A percentile compares a stretch with the other conserved stretches of the same genome.
Evolutionary conservation across 1,140 invertebrate genomes (phyloP).

Genomic region (silkworm (Bombyx mori)): ASM3026992v2 NC_085115.1:4141001-4141500

Average conservation of each 20-base stretch:
- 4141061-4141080: too few species aligned
- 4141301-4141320: conserved; percentile 20
- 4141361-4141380: conserved; percentile 11
- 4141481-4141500: too few species aligned
- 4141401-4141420: not conserved
- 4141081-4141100: too few species aligned
- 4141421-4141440: not conserved
- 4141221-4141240: conserved; percentile 35
- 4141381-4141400: conserved; percentile 9
- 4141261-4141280: conserved; percentile 32
- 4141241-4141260: conserved; percentile 37
- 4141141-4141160: not conserved
- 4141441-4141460: too few species aligned
- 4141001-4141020: too few species aligned
- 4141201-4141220: conserved; percentile 20
- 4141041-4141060: too few species aligned
- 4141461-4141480: too few species aligned
- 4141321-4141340: conserved; percentile 29
- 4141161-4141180: conserved; percentile 10
- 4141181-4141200: conserved; percentile 11
- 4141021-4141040: too few species aligned
- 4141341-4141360: conserved; percentile 19
- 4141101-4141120: not conserved
- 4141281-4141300: conserved; percentile 35
- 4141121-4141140: conserved; percentile 2